phyloP scores from a whole-genome alignment of 2,797 vertebrate species.

The Psittacula derbiana region DNA sequence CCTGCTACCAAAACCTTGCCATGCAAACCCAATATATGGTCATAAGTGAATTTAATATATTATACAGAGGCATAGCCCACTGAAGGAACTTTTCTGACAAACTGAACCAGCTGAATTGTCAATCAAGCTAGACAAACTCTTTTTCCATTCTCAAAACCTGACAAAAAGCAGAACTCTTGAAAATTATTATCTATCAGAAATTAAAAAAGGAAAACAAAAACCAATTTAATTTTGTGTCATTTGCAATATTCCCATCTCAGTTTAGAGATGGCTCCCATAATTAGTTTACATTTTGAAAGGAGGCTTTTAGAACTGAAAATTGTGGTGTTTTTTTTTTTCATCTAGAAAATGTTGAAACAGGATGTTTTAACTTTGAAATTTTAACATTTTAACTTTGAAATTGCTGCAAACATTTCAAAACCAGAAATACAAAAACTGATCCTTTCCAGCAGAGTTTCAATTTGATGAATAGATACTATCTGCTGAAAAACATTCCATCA shows the following conservation, averaged over 20 bases:
- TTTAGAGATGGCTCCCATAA: background rate
- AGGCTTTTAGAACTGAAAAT: background rate
- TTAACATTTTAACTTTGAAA: constrained; percentile 16
- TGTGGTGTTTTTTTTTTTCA: background rate
- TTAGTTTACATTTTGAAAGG: background rate
- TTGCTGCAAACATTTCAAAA: constrained; percentile 23
- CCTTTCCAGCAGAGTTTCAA: constrained; percentile 19
- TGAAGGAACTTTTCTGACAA: background rate
- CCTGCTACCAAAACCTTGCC: background rate
- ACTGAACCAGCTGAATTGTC: background rate
- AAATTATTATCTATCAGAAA: background rate
- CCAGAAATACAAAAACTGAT: constrained; percentile 31
- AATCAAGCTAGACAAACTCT: background rate
- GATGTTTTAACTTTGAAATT: constrained; percentile 23
- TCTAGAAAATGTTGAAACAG: background rate
- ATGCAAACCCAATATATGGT: background rate
- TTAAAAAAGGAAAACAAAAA: background rate
- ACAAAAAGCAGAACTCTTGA: background rate
- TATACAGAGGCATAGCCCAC: background rate
- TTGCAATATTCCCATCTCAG: background rate
- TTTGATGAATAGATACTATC: constrained; percentile 44
- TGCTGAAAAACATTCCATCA: constrained; percentile 33
- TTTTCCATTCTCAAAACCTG: background rate
- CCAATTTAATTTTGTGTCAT: background rate
- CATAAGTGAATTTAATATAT: background rate